Evolutionary conservation across 2,888 invertebrate genomes (phyloP).

Genomic region (Trichopria drosophilae): DNA sequence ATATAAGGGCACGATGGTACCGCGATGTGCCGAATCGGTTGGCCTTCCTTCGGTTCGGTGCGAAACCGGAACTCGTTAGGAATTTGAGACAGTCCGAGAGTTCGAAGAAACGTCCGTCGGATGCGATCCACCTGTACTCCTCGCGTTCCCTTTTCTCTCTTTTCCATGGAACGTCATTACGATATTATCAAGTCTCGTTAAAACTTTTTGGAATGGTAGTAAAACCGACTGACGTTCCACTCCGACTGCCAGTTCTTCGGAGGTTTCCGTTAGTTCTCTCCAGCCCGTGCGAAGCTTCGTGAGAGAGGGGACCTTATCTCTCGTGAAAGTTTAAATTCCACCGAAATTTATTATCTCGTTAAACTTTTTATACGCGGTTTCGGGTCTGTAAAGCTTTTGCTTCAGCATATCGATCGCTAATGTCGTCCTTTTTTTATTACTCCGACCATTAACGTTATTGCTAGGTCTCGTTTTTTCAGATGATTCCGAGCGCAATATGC

Average conservation of each 20-base stretch:
- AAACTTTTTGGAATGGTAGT: constrained; percentile 30
- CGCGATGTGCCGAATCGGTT: no score
- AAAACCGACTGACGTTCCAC: constrained; percentile 16
- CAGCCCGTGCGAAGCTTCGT: constrained; percentile 5
- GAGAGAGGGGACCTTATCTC: constrained; percentile 20
- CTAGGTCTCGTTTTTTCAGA: no score
- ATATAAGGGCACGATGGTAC: no score
- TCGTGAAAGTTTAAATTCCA: constrained; percentile 26
- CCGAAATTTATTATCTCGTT: no score
- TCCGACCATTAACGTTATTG: no score
- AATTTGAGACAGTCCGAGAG: not conserved
- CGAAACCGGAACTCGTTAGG: constrained; percentile 12
- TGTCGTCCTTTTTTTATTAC: no score
- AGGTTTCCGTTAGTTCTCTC: constrained; percentile 27
- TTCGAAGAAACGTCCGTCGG: constrained; percentile 9
- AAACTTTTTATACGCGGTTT: no score
- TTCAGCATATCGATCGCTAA: no score
- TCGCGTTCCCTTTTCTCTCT: not conserved
- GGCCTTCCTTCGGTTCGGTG: no score
- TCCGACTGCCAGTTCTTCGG: constrained; percentile 1
- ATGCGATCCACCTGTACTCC: not conserved
- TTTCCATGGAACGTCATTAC: not conserved
- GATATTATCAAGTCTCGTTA: constrained; percentile 30
- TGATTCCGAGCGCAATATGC: no score
- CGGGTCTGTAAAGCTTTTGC: no score